These are phyloP conservation scores for Lates calcarifer DNA, from an alignment of 2,113 vertebrate genomes.

Conservation along the genomic window DNA sequence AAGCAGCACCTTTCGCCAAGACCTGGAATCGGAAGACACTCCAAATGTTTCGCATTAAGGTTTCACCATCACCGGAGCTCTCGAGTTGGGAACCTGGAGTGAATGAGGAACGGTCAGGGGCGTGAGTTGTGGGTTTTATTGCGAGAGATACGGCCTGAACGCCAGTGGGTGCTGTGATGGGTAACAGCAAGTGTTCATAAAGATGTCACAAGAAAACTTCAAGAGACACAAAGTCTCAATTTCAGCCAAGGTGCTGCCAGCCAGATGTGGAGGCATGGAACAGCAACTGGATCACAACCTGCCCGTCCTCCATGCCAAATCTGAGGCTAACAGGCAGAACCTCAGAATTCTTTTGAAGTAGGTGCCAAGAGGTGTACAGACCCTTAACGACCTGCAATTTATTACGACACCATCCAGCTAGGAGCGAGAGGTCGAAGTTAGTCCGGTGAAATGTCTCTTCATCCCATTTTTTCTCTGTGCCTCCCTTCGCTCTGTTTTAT, in stretches of 20 bases:
- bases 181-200: conserved; percentile 83
- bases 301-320: conserved; percentile 75
- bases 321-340: conserved; percentile 83
- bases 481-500: conserved; percentile 31
- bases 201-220: conserved; percentile 85
- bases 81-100: conserved; percentile 48
- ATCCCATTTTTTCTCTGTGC: conserved; percentile 35
- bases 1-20: conserved; percentile 62
- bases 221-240: conserved; percentile 87
- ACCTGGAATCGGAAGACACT: conserved; percentile 58
- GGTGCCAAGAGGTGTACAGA: conserved; percentile 82
- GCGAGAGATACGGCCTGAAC: conserved; percentile 36
- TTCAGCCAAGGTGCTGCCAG: conserved; percentile 83
- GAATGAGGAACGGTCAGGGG: conserved; percentile 37
- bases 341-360: conserved; percentile 80
- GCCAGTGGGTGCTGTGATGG: conserved; percentile 49
- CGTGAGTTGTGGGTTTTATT: conserved; percentile 46
- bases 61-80: conserved; percentile 47
- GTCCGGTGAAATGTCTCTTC: conserved; percentile 72
- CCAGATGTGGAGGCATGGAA: conserved; percentile 84
- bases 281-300: conserved; percentile 69
- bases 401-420: conserved; percentile 77
- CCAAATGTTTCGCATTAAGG: conserved; percentile 83
- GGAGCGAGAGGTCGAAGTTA: conserved; percentile 79
- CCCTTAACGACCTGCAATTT: conserved; percentile 85